phyloP scores from a whole-genome alignment of 2,797 vertebrate genomes.

The Aplochiton taeniatus region DNA sequence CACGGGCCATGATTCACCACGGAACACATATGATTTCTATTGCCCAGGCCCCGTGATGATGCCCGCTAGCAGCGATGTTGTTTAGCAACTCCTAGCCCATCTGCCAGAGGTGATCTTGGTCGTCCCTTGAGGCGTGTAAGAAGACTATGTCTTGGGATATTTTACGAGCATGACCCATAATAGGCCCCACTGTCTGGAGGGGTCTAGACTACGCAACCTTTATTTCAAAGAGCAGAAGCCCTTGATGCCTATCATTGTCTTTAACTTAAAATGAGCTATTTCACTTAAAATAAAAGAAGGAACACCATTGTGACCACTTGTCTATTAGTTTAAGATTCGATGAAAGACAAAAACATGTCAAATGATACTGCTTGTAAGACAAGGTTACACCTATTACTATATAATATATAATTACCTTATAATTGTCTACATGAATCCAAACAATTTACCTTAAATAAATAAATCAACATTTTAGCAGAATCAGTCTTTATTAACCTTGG shows the following conservation, averaged over 20 bases:
- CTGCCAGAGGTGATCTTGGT: conserved; percentile 57
- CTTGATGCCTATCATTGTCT: conserved; percentile 48
- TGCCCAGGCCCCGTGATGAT: conserved; percentile 34
- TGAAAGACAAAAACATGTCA: too few relatives aligned
- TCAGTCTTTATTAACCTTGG: background rate
- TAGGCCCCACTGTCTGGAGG: conserved; percentile 54
- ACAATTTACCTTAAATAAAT: too few relatives aligned
- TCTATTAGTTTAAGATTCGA: too few relatives aligned
- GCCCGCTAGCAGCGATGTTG: conserved; percentile 27
- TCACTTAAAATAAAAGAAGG: conserved; percentile 25
- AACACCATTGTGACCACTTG: background rate
- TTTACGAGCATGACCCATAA: conserved; percentile 70
- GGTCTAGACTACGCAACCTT: conserved; percentile 55
- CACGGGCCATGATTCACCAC: conserved; percentile 35
- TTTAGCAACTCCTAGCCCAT: conserved; percentile 40
- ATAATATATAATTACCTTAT: too few relatives aligned
- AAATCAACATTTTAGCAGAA: too few relatives aligned
- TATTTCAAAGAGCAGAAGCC: conserved; percentile 50
- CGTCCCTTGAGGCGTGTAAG: conserved; percentile 39
- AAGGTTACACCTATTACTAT: too few relatives aligned
- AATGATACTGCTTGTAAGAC: too few relatives aligned
- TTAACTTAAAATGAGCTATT: conserved; percentile 50
- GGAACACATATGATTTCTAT: conserved; percentile 43
- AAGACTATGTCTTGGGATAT: conserved; percentile 35
- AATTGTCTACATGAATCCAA: too few relatives aligned